phyloP scores from a whole-genome alignment of 2,113 vertebrate species.

The Fulmarus glacialis region DNA sequence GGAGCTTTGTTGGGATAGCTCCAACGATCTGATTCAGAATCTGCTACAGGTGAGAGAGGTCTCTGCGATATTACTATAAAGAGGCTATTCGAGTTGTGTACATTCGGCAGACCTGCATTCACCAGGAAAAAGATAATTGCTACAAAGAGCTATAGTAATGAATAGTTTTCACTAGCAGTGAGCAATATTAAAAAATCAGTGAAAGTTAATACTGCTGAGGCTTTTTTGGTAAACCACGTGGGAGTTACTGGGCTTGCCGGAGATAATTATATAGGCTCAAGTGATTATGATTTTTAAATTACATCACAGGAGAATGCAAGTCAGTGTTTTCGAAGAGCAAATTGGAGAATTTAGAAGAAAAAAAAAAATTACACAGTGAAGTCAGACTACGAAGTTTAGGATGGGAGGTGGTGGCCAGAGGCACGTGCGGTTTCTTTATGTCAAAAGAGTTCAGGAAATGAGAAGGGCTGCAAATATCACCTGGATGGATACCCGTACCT shows the following conservation, averaged over 20 bases:
- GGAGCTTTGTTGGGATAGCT: neutral
- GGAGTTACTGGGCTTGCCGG: neutral
- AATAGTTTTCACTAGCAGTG: neutral
- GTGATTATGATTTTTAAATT: neutral
- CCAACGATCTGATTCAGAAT: neutral
- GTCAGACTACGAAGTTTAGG: neutral
- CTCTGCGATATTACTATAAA: neutral
- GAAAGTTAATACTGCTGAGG: neutral
- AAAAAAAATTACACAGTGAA: neutral
- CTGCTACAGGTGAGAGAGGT: neutral
- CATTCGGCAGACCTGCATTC: neutral
- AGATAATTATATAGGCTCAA: neutral
- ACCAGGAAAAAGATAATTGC: neutral
- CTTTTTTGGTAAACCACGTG: neutral
- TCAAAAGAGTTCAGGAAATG: neutral
- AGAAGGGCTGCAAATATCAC: neutral
- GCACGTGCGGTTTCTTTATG: neutral
- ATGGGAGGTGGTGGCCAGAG: neutral
- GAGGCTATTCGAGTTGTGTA: neutral
- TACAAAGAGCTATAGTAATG: neutral
- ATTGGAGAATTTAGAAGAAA: neutral
- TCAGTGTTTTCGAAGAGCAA: neutral
- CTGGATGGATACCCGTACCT: neutral
- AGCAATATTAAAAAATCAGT: neutral
- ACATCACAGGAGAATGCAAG: neutral